A percentile compares a stretch with the other conserved stretches of the same genome.
phyloP scores from a whole-genome alignment of 2,888 invertebrate species.

The Rhogogaster chlorosoma region DNA sequence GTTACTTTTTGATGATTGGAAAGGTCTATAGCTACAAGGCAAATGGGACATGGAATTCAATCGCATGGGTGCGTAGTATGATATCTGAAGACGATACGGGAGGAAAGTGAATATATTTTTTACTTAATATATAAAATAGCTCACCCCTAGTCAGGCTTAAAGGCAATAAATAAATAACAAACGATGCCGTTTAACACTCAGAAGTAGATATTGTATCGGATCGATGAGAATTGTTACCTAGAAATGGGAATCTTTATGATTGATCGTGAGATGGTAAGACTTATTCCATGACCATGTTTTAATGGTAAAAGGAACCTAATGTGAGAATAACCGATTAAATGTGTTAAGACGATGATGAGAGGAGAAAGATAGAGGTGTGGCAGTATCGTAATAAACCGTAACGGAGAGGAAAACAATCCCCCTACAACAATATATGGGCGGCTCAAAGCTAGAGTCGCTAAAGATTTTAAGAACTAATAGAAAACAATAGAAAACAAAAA shows the following conservation, averaged over 20 bases:
- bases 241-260: conserved; percentile 35
- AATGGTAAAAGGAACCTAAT: conserved; percentile 27
- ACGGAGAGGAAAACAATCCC: conserved; percentile 29
- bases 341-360: not conserved
- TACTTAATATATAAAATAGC: conserved; percentile 14
- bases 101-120: not conserved
- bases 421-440: conserved; percentile 2
- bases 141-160: conserved; percentile 22
- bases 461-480: conserved; percentile 12
- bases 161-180: not conserved
- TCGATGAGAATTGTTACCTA: conserved; percentile 18
- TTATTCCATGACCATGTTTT: conserved; percentile 18
- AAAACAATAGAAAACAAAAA: conserved; percentile 53
- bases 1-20: conserved; percentile 18
- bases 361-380: not conserved
- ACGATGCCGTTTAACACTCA: conserved; percentile 26
- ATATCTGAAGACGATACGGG: not conserved
- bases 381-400: conserved; percentile 7
- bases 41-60: not conserved
- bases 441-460: conserved; percentile 18
- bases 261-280: conserved; percentile 28
- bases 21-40: conserved; percentile 26
- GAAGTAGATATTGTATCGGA: conserved; percentile 27
- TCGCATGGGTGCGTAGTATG: not conserved
- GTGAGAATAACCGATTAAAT: conserved; percentile 13